These are phyloP conservation scores for Trichonephila inaurata DNA, from an alignment of 1,140 invertebrate species.

Conservation along the genomic window DNA sequence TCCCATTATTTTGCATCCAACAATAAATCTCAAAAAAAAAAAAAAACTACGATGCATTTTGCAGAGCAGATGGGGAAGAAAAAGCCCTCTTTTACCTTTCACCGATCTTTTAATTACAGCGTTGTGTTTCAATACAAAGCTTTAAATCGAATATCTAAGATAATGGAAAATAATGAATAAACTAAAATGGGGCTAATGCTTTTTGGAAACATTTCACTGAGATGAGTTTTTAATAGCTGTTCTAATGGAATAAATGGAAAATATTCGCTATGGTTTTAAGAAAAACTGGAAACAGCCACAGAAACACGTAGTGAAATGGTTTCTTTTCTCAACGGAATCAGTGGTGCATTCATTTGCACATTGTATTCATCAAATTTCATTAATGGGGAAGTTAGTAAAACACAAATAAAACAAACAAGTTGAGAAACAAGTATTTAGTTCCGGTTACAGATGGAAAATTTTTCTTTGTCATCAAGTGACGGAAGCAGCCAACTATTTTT, in stretches of 20 bases:
- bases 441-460: too few relatives aligned
- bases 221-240: background rate
- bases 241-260: background rate
- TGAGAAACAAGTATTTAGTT: too few relatives aligned
- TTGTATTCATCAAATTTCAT: background rate
- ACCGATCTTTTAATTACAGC: background rate
- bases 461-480: too few relatives aligned
- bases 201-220: background rate
- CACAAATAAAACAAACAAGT: too few relatives aligned
- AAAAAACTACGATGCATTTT: too few relatives aligned
- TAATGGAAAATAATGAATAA: background rate
- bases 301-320: too few relatives aligned
- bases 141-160: background rate
- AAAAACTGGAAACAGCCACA: background rate
- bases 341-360: background rate
- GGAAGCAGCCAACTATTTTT: too few relatives aligned
- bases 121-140: background rate
- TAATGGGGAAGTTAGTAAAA: background rate
- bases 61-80: background rate
- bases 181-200: background rate
- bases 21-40: too few relatives aligned
- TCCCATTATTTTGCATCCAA: too few relatives aligned
- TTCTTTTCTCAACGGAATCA: too few relatives aligned
- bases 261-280: too few relatives aligned
- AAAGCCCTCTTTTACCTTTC: background rate